phyloP scores from a whole-genome alignment of 2,888 invertebrate species.

The Nemapogon koenigi region DNA sequence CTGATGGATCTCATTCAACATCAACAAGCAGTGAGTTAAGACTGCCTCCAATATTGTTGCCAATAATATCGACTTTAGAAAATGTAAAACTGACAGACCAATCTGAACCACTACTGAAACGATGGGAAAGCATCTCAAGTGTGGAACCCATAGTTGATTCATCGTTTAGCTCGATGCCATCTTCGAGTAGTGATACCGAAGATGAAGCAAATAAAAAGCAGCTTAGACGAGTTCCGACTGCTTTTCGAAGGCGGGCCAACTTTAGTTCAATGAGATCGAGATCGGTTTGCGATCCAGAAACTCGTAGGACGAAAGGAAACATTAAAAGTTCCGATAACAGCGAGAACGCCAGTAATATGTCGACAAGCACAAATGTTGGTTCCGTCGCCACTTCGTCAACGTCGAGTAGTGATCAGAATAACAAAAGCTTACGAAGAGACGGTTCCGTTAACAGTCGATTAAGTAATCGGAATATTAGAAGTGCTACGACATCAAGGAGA shows the following conservation, averaged over 20 bases:
- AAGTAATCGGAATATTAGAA: constrained; percentile 50
- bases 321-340: constrained; percentile 42
- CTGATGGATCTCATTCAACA: constrained; percentile 67
- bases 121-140: constrained; percentile 72
- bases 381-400: constrained; percentile 52
- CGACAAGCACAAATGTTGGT: constrained; percentile 44
- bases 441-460: constrained; percentile 40
- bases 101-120: constrained; percentile 45
- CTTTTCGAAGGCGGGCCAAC: constrained; percentile 42
- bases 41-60: constrained; percentile 74
- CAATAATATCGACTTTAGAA: constrained; percentile 71
- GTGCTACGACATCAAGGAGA: constrained; percentile 51
- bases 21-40: constrained; percentile 68
- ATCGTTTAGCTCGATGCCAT: constrained; percentile 66
- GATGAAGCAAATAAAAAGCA: constrained; percentile 43
- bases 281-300: constrained; percentile 58
- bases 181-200: constrained; percentile 55
- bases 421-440: constrained; percentile 41
- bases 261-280: constrained; percentile 50
- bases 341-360: constrained; percentile 52
- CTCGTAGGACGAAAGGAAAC: constrained; percentile 31
- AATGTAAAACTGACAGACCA: constrained; percentile 48
- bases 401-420: constrained; percentile 52
- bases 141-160: constrained; percentile 75
- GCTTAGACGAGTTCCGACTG: constrained; percentile 44